phyloP scores from a whole-genome alignment of 1,140 invertebrate species.

The Aphaenogaster floridana region DNA sequence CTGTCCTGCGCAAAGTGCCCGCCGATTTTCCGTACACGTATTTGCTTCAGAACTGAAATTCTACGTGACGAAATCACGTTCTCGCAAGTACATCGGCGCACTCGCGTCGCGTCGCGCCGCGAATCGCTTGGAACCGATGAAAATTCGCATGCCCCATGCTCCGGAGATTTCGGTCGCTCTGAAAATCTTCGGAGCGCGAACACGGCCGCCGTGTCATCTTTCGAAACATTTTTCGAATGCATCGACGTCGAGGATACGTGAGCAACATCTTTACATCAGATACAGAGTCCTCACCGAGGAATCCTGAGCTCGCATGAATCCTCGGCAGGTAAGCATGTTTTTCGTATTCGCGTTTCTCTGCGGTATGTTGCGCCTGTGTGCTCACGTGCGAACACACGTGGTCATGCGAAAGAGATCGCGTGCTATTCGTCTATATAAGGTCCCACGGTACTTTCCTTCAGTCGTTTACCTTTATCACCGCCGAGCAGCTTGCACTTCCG shows the following conservation, averaged over 20 bases:
- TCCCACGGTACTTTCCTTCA: constrained; percentile 72
- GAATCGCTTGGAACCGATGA: constrained; percentile 18
- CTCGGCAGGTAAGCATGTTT: constrained; percentile 43
- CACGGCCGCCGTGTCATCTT: constrained; percentile 34
- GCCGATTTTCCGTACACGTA: constrained; percentile 42
- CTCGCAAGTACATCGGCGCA: constrained; percentile 25
- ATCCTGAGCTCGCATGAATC: constrained; percentile 40
- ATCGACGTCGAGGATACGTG: constrained; percentile 52
- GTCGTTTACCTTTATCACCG: constrained; percentile 73
- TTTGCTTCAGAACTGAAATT: constrained; percentile 37
- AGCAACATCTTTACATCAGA: constrained; percentile 49
- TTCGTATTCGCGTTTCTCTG: constrained; percentile 16
- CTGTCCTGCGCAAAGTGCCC: too few relatives aligned
- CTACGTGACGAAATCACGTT: constrained; percentile 51
- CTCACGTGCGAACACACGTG: constrained; percentile 52
- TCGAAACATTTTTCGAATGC: constrained; percentile 61
- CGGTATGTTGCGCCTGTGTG: constrained; percentile 34
- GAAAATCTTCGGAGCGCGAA: constrained; percentile 7
- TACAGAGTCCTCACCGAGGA: not conserved
- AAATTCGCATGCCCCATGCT: constrained; percentile 47
- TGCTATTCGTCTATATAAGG: constrained; percentile 68
- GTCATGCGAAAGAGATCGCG: constrained; percentile 69
- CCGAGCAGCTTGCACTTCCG: constrained; percentile 74
- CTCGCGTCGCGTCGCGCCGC: constrained; percentile 29
- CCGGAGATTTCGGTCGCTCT: constrained; percentile 3